Percentiles rank a stretch among this genome's conserved stretches.
These are phyloP conservation scores for Aricia artaxerxes DNA, from an alignment of 2,888 invertebrate species.

Conservation along the genomic window DNA sequence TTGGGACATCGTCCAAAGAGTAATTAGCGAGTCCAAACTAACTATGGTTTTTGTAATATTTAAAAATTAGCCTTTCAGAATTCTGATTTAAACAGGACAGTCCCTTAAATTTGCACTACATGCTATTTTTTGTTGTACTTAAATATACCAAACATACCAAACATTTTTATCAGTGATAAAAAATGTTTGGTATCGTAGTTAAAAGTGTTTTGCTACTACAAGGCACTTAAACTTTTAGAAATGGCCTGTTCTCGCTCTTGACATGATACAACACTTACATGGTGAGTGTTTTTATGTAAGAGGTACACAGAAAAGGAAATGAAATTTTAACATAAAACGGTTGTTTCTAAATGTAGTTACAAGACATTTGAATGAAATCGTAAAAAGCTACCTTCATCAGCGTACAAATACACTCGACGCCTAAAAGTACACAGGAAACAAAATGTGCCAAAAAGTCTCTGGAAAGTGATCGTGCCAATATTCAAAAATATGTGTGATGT, in stretches of 20 bases:
- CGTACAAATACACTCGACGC: background rate
- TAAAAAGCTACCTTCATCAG: background rate
- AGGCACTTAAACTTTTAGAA: background rate
- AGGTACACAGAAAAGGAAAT: background rate
- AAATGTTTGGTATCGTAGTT: too few relatives aligned
- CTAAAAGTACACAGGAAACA: conserved; percentile 1
- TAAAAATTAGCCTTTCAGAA: background rate
- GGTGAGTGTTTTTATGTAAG: background rate
- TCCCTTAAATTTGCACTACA: background rate
- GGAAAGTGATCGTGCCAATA: conserved; percentile 9
- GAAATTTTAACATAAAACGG: background rate
- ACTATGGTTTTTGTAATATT: conserved; percentile 58
- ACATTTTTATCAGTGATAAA: too few relatives aligned
- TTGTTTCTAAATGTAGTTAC: background rate
- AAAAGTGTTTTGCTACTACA: background rate
- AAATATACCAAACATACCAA: too few relatives aligned
- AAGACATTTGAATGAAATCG: conserved; percentile 8
- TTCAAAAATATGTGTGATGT: conserved; percentile 5
- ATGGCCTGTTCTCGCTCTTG: too few relatives aligned
- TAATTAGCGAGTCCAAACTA: conserved; percentile 74
- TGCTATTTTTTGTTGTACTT: too few relatives aligned
- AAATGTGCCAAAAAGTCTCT: background rate
- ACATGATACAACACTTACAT: conserved; percentile 4
- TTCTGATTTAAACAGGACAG: background rate
- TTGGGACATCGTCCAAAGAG: conserved; percentile 77